Evolutionary conservation across 2,113 vertebrate species (phyloP), one percentile per base, ranked within the genome.

Genomic region (Dipodomys ordii): DNA sequence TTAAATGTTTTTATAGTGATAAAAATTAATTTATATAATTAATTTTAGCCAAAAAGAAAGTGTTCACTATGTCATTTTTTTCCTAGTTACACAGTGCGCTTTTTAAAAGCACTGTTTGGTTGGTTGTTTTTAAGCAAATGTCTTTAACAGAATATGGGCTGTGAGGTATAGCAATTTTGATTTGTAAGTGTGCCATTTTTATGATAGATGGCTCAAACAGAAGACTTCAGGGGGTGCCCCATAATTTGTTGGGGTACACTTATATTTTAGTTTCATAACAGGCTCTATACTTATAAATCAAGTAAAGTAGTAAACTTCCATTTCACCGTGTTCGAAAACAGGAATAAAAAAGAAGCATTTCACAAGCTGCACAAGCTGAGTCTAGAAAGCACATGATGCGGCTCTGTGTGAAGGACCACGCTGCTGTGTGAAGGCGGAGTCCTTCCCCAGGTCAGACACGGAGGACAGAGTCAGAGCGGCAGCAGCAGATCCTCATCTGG

Each of bases 371-470:
- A 53, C 25, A n/a, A 13, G n/a, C 22, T 13, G 23, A 30, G 3
- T 12, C 83, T 44, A 32, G 65, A 71, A 3, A 19, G 62, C 1
- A 4, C 12, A 7, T 0, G 25, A 49, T 5, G 3, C 2, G 46
- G 53, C 64, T 30, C 19, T 0, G 2, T 35, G 35, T 35, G 72
- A 22, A 76, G 74, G 16, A 39, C 49, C 53, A 12, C 3, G 5
- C 1, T 39, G n/a, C 65, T 53, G 6, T 19, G 25, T 18, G 15
- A 28, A 0, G 64, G 53, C 53, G 6, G 8, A 67, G 11, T 10
- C n/a, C 73, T 18, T 16, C 73, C 22, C 27, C 9, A 0, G 46
- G 64, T 32, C 39, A 2, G 46, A 46, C 0, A 4, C 1, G 0
- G 9, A 23, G 13, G 49, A 76, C 1, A 7, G 30, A 1, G 13